Conservation (phyloP, 2,113 vertebrate genomes). For the Cepphus grylle region DNA sequence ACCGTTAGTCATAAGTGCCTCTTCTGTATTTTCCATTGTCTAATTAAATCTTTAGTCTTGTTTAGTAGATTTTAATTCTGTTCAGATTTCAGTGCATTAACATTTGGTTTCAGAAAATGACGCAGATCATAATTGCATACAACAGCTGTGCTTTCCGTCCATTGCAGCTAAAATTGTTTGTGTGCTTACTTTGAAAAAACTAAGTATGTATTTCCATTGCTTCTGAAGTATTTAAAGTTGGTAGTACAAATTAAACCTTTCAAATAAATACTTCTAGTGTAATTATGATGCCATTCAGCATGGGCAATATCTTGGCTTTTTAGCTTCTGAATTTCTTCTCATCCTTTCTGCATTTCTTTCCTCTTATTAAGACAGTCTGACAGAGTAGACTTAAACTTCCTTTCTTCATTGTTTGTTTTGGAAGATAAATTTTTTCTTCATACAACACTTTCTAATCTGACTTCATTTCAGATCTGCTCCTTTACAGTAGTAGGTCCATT, state of each 20-base stretch:
- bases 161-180: background rate
- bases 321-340: background rate
- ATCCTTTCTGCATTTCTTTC: background rate
- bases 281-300: background rate
- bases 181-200: background rate
- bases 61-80: background rate
- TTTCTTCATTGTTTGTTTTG: background rate
- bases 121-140: fast-evolving
- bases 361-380: background rate
- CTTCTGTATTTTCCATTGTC: background rate
- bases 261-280: background rate
- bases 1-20: background rate
- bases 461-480: background rate
- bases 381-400: background rate
- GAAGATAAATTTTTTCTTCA: background rate
- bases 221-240: background rate
- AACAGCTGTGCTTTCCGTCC: background rate
- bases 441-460: background rate
- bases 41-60: background rate
- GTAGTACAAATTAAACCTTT: background rate
- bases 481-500: background rate
- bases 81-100: background rate
- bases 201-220: background rate
- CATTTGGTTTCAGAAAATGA: background rate
- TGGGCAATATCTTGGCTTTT: background rate